Percentiles rank a stretch among this genome's conserved stretches.
Conservation (phyloP, 1,140 invertebrate genomes). For the Drosophila nikananu region DNA sequence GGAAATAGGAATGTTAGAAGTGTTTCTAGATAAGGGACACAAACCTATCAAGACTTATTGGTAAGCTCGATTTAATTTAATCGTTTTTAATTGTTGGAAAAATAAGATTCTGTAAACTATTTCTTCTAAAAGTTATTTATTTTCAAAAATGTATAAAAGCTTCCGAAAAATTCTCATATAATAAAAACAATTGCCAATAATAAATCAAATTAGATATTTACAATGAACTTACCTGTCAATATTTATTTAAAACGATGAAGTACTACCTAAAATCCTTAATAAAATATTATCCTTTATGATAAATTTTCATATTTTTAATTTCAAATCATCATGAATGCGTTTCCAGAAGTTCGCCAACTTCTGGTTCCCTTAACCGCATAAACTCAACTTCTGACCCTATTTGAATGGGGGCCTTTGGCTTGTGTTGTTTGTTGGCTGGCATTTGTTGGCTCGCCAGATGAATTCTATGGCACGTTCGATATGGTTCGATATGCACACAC, state of each 20-base stretch:
- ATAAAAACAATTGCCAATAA: too few species aligned
- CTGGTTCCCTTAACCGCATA: slow-evolving; percentile 25
- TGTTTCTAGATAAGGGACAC: not conserved
- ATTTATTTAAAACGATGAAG: too few species aligned
- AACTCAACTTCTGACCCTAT: slow-evolving; percentile 41
- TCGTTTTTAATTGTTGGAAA: not conserved
- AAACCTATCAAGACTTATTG: too few species aligned
- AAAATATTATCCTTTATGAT: not conserved
- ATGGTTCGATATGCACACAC: slow-evolving; percentile 43
- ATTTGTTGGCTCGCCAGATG: slow-evolving; percentile 45
- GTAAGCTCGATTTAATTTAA: not conserved
- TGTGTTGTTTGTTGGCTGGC: slow-evolving; percentile 30
- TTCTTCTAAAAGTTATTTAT: not conserved
- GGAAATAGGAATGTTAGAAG: not conserved
- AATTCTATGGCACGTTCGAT: slow-evolving; percentile 63
- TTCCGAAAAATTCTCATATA: too few species aligned
- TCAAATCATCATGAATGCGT: not conserved
- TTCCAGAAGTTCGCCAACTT: not conserved
- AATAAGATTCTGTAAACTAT: not conserved
- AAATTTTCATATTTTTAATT: fast-evolving
- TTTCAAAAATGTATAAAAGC: not conserved
- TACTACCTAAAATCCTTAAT: not conserved
- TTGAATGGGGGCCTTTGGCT: slow-evolving; percentile 20
- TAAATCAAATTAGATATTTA: too few species aligned
- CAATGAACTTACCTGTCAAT: too few species aligned